A percentile compares a stretch with the other conserved stretches of the same genome.
Conservation (phyloP, 1,140 invertebrate species). For the Phthorimaea operculella region DNA sequence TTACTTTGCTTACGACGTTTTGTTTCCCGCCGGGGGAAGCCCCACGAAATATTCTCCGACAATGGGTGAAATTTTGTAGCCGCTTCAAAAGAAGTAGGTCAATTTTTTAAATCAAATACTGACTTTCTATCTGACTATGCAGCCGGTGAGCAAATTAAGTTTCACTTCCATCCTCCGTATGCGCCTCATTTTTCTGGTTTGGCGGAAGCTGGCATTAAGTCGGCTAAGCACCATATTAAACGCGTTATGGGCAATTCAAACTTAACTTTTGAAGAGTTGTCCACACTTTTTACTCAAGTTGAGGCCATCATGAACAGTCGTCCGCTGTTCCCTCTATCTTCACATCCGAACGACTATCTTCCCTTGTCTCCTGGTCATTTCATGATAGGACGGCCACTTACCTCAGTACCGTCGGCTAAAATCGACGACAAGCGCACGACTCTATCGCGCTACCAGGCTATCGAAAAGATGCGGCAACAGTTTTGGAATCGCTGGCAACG, state of each 20-base stretch:
- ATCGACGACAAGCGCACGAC: neutral
- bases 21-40: slow-evolving; percentile 6
- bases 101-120: slow-evolving; percentile 1
- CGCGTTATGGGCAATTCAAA: neutral
- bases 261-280: neutral
- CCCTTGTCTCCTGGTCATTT: neutral
- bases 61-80: slow-evolving; percentile 8
- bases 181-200: neutral
- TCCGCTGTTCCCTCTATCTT: too few species aligned
- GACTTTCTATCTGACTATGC: slow-evolving; percentile 12
- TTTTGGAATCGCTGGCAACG: neutral
- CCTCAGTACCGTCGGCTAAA: neutral
- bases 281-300: too few species aligned
- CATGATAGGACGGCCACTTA: neutral
- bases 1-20: neutral
- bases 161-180: neutral
- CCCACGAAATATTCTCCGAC: slow-evolving; percentile 7
- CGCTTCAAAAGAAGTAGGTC: neutral
- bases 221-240: slow-evolving; percentile 5
- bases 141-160: slow-evolving; percentile 23
- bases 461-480: neutral
- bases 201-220: slow-evolving; percentile 1
- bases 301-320: too few species aligned
- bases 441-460: neutral
- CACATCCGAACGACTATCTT: too few species aligned